A percentile compares a stretch with the other conserved stretches of the same genome.
These are phyloP conservation scores for Tenualosa thibaudeaui DNA, from an alignment of 2,797 vertebrate species.

Conservation along the genomic window DNA sequence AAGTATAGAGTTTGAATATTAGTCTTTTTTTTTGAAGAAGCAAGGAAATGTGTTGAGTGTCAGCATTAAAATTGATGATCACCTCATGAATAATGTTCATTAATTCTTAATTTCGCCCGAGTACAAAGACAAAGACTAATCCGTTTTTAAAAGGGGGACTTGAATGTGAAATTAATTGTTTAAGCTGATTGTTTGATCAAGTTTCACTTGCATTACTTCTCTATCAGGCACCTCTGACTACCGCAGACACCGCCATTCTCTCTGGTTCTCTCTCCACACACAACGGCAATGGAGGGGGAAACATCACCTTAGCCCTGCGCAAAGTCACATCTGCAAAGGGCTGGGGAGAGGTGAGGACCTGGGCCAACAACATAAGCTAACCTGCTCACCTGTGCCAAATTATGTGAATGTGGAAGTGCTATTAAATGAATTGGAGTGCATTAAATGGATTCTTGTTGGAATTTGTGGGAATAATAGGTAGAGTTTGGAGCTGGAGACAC, in stretches of 20 bases:
- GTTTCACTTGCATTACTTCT: neutral
- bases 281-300: constrained; percentile 95
- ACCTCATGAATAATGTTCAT: neutral
- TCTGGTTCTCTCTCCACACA: constrained; percentile 98
- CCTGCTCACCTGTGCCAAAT: neutral
- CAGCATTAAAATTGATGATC: neutral
- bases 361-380: neutral
- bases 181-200: neutral
- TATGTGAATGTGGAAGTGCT: neutral
- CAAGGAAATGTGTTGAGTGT: neutral
- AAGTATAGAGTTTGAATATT: neutral
- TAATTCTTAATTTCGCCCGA: neutral
- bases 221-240: constrained; percentile 88
- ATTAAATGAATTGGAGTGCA: no score
- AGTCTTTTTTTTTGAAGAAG: neutral
- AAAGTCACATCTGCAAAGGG: constrained; percentile 92
- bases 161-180: neutral
- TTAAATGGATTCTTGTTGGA: constrained; percentile 21
- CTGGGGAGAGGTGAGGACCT: constrained; percentile 89
- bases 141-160: neutral
- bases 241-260: constrained; percentile 91
- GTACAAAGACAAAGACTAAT: neutral
- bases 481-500: constrained; percentile 95
- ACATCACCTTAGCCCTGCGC: constrained; percentile 87
- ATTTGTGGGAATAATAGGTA: constrained; percentile 71